Percentiles rank a stretch among this genome's conserved stretches.
Conservation (phyloP, 37 sponge, comb jelly and placozoan species). For the Oopsacas minuta region DNA sequence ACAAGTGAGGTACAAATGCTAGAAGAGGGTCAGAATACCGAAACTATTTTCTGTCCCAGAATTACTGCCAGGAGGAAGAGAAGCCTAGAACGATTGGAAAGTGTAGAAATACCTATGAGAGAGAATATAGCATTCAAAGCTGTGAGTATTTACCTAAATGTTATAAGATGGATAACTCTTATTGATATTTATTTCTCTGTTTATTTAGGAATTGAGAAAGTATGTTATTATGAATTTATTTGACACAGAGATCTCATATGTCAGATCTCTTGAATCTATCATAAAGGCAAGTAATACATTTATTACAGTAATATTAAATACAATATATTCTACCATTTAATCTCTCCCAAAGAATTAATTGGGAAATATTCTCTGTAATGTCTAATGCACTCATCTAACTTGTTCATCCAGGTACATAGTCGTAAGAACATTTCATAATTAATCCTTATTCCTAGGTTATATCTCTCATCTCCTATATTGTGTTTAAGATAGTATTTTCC, state of each 20-base stretch:
- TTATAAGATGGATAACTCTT: no score
- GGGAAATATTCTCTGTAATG: not conserved
- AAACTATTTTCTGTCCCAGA: not conserved
- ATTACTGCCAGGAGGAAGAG: not conserved
- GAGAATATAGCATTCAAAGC: not conserved
- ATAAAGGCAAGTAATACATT: not conserved
- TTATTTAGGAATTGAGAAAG: not conserved
- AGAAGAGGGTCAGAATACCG: not conserved
- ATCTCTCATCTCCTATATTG: not conserved
- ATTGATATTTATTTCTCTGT: no score
- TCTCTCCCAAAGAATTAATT: not conserved
- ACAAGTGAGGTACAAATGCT: not conserved
- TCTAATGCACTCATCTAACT: not conserved
- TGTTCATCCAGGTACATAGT: slow-evolving; percentile 10
- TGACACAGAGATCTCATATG: slow-evolving; percentile 3
- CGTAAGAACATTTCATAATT: not conserved
- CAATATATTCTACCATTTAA: not conserved
- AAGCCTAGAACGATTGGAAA: not conserved
- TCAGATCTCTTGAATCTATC: not conserved
- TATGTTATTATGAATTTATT: slow-evolving; percentile 18
- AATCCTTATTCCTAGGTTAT: not conserved
- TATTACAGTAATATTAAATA: not conserved
- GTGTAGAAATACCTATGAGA: not conserved
- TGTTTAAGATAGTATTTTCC: not conserved
- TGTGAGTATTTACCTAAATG: not conserved